Evolutionary conservation across 1,140 invertebrate genomes (phyloP).

Genomic region (Heliothis virescens): DNA sequence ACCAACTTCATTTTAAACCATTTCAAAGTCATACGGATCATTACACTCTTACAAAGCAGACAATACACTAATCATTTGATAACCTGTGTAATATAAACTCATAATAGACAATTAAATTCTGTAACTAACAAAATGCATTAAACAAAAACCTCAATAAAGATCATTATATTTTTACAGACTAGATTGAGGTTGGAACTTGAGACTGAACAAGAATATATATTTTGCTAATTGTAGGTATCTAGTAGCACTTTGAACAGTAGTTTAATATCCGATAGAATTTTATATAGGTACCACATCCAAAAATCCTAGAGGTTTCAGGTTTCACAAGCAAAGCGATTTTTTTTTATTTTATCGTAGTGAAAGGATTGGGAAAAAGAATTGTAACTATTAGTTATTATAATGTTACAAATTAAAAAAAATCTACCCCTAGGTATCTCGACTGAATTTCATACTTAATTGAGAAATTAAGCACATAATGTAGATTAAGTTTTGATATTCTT

Average conservation of each 20-base stretch:
- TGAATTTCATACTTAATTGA: background rate
- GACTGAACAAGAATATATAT: background rate
- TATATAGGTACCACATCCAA: no score
- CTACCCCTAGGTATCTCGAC: background rate
- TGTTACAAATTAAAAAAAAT: no score
- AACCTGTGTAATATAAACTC: slow-evolving; percentile 28
- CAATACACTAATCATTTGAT: slow-evolving; percentile 24
- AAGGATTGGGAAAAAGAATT: no score
- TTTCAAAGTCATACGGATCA: slow-evolving; percentile 10
- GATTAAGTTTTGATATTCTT: no score
- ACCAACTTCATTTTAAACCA: background rate
- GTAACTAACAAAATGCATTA: slow-evolving; percentile 4
- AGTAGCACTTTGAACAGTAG: no score
- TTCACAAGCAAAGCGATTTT: no score
- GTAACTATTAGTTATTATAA: no score
- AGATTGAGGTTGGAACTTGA: slow-evolving; percentile 5
- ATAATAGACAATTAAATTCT: slow-evolving; percentile 34
- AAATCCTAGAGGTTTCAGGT: no score
- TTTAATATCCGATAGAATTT: no score
- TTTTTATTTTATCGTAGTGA: no score
- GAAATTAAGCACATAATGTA: background rate
- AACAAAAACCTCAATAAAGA: slow-evolving; percentile 26
- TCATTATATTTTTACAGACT: slow-evolving; percentile 7
- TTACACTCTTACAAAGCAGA: slow-evolving; percentile 6
- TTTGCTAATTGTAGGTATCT: background rate